Base-by-base conservation (phyloP, 2,113 vertebrate species). In the Gallinago undulata region DNA sequence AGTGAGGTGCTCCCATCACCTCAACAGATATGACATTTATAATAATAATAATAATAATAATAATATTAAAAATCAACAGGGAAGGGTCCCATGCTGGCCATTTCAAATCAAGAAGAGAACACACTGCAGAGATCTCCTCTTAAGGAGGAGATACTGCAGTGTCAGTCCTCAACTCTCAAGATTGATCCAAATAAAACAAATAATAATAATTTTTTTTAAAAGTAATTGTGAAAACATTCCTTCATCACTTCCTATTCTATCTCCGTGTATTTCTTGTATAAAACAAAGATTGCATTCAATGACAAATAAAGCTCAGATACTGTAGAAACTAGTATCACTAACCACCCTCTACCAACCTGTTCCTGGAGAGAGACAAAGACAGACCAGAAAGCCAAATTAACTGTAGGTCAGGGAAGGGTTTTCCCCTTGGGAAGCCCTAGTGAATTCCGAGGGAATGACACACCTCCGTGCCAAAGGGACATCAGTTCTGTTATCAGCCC, bases 261-360 rank as follows among this genome's bases (percentile, higher is more conserved):
- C 50, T 78, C 13, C 15, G 11, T 43, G 9, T 39, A 74, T 9
- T 87, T 75, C n/a, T 45, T 59, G 7, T 9, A 28, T 21, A 55
- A 79, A 79, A 50, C 14, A 64, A 87, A 79, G 27, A 79, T 11
- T 0, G 0, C 6, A 63, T 28, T 69, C 39, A 62, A 39, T 21
- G 18, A 56, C 28, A 81, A 72, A 67, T 13, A 81, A 22, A 59
- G 59, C 27, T 30, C 48, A 68, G 43, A 53, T 35, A 57, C 63
- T 80, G 30, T 8, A 72, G 39, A 41, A 87, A 77, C 14, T 41
- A 10, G 28, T 10, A 22, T 91, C 35, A 41, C 37, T 41, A 0
- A 1, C 28, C 11, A 57, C 19, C 6, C 23, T 10, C 11, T 33
- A 67, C 18, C 3, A 3, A 19, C 5, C 21, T 5, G 5, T 14